Evolutionary conservation across 2,113 vertebrate genomes (phyloP), one percentile per base, ranked within the genome.

Genomic region (Sylvilagus bachmani): DNA sequence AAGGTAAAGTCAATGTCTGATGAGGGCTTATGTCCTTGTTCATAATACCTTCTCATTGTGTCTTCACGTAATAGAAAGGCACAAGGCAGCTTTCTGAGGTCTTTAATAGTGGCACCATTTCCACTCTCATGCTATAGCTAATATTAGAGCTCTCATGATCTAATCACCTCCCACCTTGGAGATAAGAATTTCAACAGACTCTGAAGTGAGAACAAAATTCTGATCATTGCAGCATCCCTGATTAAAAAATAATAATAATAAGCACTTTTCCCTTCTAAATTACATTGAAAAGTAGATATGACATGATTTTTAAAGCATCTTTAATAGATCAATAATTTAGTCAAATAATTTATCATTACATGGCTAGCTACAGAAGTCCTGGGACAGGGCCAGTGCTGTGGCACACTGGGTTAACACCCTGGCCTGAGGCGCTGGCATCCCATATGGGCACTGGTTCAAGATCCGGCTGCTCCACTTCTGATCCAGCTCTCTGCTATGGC

Each of bases 251-350:
- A n/a, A n/a, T n/a, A 58, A 77, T 67, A 81, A 85, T 53, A 67
- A 33, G 10, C 64, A 67, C 36, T 74, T 92, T 70, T 85, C 10
- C 67, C 84, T 70, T 89, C 11, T 77, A 80, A 61, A 88, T 87
- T 53, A 80, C 61, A 69, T 7, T 90, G n/a, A 78, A 74, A 84
- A 21, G 24, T 94, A 55, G 25, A 80, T 79, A 81, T 70, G 29
- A 13, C 11, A 44, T 55, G 13, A 27, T 36, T 58, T 96, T 80
- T 64, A 78, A 62, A 69, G 44, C 51, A 44, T 53, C 3, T 79
- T 86, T 83, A 89, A 44, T 17, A 89, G 58, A 86, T 66, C 29
- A 51, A 38, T 66, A 94, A 92, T 25, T 31, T 33, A 95, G 10
- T 80, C 21, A 80, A 94, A 84, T 84, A 75, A 86, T 61, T 78